Conservation (phyloP, 2,888 invertebrate species). For the Thysanoteuthis rhombus region DNA sequence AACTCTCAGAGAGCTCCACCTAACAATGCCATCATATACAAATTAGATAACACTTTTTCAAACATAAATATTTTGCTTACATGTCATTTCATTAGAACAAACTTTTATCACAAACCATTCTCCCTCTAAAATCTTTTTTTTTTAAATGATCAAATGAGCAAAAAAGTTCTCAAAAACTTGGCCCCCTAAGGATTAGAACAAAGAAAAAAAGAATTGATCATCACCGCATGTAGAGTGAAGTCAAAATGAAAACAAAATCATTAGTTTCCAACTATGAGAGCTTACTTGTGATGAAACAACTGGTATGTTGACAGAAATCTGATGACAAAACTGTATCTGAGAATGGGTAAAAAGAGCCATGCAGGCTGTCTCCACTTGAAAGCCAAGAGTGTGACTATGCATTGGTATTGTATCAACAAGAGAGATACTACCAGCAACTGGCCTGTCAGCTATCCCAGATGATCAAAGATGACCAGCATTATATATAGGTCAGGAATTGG, state of each 20-base stretch:
- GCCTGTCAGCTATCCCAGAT: neutral
- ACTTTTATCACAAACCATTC: too few relatives aligned
- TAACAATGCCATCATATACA: too few relatives aligned
- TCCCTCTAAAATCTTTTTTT: too few relatives aligned
- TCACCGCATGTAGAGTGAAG: neutral
- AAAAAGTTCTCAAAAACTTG: too few relatives aligned
- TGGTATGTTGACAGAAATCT: neutral
- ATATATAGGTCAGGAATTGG: neutral
- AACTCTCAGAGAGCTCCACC: too few relatives aligned
- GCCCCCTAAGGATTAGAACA: neutral
- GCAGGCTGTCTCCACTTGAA: neutral
- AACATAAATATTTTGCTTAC: too few relatives aligned
- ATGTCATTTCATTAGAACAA: too few relatives aligned
- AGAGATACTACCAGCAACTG: neutral
- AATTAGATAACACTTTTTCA: too few relatives aligned
- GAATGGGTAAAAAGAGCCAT: neutral
- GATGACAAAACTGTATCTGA: neutral
- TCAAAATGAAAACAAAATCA: neutral
- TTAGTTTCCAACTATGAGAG: too few relatives aligned
- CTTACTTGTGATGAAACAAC: neutral
- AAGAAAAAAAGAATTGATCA: neutral
- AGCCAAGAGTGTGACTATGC: neutral
- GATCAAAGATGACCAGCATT: conserved; percentile 12
- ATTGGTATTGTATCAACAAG: neutral
- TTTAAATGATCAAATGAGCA: too few relatives aligned